Conservation (phyloP, 2,888 invertebrate species). For the Zygaena filipendulae region DNA sequence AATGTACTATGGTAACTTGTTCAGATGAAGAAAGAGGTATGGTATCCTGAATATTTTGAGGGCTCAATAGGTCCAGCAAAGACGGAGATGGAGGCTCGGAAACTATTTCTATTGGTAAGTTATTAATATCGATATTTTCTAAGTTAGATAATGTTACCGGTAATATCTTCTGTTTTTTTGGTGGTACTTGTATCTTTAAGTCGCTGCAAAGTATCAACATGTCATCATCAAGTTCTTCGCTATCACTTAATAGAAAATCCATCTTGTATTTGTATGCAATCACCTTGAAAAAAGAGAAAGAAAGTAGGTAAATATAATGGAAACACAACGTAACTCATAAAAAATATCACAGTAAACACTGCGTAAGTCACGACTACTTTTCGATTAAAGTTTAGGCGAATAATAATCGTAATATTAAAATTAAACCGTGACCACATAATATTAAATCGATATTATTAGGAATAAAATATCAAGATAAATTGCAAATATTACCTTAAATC, state of each 20-base stretch:
- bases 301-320: conserved; percentile 1
- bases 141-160: conserved; percentile 4
- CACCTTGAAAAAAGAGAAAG: conserved; percentile 3
- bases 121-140: conserved; percentile 7
- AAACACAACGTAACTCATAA: conserved; percentile 8
- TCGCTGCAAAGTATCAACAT: conserved; percentile 8
- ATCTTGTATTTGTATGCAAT: conserved; percentile 4
- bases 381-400: conserved; percentile 2
- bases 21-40: conserved; percentile 1
- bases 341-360: conserved; percentile 10
- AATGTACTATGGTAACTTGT: conserved; percentile 1
- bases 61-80: conserved; percentile 3
- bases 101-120: conserved; percentile 8
- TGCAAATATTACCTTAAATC: neutral
- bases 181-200: conserved; percentile 5
- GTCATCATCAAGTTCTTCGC: conserved; percentile 6
- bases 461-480: neutral
- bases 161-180: conserved; percentile 7
- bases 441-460: conserved; percentile 2
- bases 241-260: conserved; percentile 6
- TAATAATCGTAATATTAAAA: conserved; percentile 1
- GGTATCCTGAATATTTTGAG: conserved; percentile 1
- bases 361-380: conserved; percentile 10
- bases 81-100: conserved; percentile 7
- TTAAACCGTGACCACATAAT: conserved; percentile 2